Evolutionary conservation across 1,140 invertebrate species (phyloP).

Genomic region (Brachionus plicatilis): DNA sequence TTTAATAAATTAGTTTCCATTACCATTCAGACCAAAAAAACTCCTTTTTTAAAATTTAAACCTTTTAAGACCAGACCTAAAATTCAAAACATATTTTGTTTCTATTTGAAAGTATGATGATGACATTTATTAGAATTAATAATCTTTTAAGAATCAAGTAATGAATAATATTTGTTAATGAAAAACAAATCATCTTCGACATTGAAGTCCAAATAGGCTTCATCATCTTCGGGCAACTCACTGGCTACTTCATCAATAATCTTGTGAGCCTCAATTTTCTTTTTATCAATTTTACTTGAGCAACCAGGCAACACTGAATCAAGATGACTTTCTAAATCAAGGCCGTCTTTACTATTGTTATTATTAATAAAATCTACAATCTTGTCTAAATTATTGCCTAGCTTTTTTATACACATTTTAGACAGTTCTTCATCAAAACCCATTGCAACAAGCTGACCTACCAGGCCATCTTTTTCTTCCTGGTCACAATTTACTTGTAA

Average conservation of each 20-base stretch:
- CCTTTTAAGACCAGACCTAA: no score
- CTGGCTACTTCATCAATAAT: not conserved
- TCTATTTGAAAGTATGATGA: no score
- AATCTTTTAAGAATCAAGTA: not conserved
- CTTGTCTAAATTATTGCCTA: not conserved
- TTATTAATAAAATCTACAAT: not conserved
- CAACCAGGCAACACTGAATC: not conserved
- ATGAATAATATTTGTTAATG: slow-evolving; percentile 32
- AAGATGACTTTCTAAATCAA: not conserved
- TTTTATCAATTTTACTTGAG: not conserved
- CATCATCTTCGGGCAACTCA: slow-evolving; percentile 25
- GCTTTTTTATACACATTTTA: not conserved
- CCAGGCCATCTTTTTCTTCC: not conserved
- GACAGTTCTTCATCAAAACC: not conserved
- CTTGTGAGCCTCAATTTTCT: not conserved
- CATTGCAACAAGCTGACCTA: not conserved
- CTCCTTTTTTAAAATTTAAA: no score
- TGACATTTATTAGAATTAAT: no score
- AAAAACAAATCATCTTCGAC: not conserved
- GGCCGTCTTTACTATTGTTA: not conserved
- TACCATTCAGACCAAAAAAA: no score
- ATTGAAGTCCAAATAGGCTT: slow-evolving; percentile 31
- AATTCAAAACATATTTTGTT: no score
- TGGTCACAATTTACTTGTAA: not conserved
- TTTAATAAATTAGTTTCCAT: no score